phyloP scores from a whole-genome alignment of 1,140 invertebrate genomes.

The Ceratosolen solmsi region DNA sequence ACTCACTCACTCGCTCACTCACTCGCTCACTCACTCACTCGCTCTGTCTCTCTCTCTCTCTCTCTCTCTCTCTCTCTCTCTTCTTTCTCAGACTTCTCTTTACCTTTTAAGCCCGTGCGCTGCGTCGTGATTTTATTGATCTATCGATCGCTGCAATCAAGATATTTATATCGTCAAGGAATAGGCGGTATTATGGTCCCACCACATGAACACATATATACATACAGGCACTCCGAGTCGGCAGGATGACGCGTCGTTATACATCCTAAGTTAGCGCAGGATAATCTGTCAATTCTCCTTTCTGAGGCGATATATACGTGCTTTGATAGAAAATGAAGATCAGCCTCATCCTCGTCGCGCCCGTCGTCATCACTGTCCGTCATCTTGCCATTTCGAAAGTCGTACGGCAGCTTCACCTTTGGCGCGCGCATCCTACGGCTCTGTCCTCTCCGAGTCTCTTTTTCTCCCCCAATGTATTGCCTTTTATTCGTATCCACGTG shows the following conservation, averaged over 20 bases:
- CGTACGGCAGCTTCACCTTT: background rate
- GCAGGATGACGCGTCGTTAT: conserved; percentile 31
- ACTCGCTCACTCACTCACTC: background rate
- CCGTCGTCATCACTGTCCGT: background rate
- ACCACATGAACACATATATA: conserved; percentile 24
- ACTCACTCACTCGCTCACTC: background rate
- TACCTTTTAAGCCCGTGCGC: conserved; percentile 29
- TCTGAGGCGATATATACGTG: conserved; percentile 21
- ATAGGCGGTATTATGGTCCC: conserved; percentile 37
- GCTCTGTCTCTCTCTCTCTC: background rate
- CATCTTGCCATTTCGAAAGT: background rate
- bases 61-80: background rate
- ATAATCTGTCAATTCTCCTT: conserved; percentile 65
- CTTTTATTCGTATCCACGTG: conserved; percentile 38
- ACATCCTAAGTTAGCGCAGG: conserved; percentile 43
- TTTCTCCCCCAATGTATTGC: background rate
- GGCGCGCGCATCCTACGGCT: too few relatives aligned
- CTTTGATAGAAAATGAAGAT: conserved; percentile 37
- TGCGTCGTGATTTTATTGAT: conserved; percentile 30
- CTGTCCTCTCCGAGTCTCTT: too few relatives aligned
- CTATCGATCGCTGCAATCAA: conserved; percentile 30
- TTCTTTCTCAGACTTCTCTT: too few relatives aligned
- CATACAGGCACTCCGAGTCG: conserved; percentile 6
- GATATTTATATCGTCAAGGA: conserved; percentile 34
- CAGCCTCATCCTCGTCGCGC: background rate